phyloP scores from a whole-genome alignment of 2,797 vertebrate species.

The Notolepis coatsorum region DNA sequence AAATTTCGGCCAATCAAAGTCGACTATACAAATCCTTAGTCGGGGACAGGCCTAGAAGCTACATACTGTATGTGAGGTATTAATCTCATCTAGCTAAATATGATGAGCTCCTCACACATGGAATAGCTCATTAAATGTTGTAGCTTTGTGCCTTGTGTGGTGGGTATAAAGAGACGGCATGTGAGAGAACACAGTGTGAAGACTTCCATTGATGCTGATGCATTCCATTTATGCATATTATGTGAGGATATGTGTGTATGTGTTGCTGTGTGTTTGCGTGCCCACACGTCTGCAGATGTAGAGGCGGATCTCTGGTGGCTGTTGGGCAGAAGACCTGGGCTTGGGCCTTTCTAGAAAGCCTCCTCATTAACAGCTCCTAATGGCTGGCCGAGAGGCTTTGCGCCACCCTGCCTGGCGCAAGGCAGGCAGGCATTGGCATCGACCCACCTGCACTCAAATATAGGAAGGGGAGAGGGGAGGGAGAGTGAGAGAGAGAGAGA shows the following conservation, averaged over 20 bases:
- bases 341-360: slow-evolving; percentile 85
- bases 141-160: slow-evolving; percentile 63
- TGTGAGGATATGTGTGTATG: slow-evolving; percentile 32
- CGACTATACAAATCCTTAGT: too few relatives aligned
- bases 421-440: slow-evolving; percentile 90
- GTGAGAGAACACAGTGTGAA: slow-evolving; percentile 22
- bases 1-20: too few relatives aligned
- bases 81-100: slow-evolving; percentile 89
- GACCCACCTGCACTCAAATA: slow-evolving; percentile 82
- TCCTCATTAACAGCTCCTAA: slow-evolving; percentile 96
- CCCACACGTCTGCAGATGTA: slow-evolving; percentile 57
- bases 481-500: slow-evolving; percentile 49
- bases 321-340: slow-evolving; percentile 74
- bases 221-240: slow-evolving; percentile 18
- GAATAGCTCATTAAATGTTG: slow-evolving; percentile 85
- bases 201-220: slow-evolving; percentile 13
- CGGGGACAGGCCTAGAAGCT: too few relatives aligned
- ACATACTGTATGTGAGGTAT: slow-evolving; percentile 85
- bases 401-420: too few relatives aligned
- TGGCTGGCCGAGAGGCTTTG: too few relatives aligned
- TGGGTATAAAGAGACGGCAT: slow-evolving; percentile 25
- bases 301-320: slow-evolving; percentile 41
- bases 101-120: slow-evolving; percentile 80
- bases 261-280: slow-evolving; percentile 43
- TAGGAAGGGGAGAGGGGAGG: slow-evolving; percentile 45